A percentile compares a stretch with the other conserved stretches of the same genome.
Evolutionary conservation across 1,140 invertebrate species (phyloP).

Genomic region (Pseudomyrmex concolor): DNA sequence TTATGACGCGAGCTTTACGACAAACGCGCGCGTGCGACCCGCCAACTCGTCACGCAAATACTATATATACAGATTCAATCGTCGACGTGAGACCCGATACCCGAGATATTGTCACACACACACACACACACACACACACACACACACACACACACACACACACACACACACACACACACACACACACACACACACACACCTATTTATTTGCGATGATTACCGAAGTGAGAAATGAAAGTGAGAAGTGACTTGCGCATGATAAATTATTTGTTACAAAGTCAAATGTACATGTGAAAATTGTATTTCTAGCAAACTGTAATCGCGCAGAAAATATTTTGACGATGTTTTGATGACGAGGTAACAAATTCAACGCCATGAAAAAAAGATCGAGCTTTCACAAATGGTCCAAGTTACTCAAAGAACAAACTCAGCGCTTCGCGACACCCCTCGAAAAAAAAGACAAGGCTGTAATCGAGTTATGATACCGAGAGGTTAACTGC

Average conservation of each 20-base stretch:
- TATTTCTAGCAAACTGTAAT: too few relatives aligned
- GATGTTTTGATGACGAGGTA: too few relatives aligned
- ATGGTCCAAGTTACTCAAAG: conserved; percentile 22
- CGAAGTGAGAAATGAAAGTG: neutral
- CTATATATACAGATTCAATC: conserved; percentile 20
- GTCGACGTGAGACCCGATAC: neutral
- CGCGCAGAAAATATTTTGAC: too few relatives aligned
- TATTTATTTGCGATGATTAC: conserved; percentile 17
- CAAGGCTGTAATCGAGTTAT: conserved; percentile 47
- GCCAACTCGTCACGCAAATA: conserved; percentile 3
- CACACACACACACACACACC: neutral
- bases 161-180: too few relatives aligned
- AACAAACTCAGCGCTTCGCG: neutral
- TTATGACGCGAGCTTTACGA: conserved; percentile 60
- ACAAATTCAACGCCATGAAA: too few relatives aligned
- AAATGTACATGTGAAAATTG: neutral
- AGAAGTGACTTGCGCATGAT: neutral
- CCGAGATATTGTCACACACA: neutral
- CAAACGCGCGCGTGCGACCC: conserved; percentile 5
- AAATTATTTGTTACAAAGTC: neutral
- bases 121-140: too few relatives aligned
- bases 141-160: too few relatives aligned
- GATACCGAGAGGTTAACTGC: conserved; percentile 46
- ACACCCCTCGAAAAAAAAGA: neutral
- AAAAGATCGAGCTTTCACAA: conserved; percentile 8